Percentiles rank a stretch among this genome's conserved stretches.
phyloP scores from a whole-genome alignment of 2,113 vertebrate genomes.

The Cyanoramphus novaezelandiae region DNA sequence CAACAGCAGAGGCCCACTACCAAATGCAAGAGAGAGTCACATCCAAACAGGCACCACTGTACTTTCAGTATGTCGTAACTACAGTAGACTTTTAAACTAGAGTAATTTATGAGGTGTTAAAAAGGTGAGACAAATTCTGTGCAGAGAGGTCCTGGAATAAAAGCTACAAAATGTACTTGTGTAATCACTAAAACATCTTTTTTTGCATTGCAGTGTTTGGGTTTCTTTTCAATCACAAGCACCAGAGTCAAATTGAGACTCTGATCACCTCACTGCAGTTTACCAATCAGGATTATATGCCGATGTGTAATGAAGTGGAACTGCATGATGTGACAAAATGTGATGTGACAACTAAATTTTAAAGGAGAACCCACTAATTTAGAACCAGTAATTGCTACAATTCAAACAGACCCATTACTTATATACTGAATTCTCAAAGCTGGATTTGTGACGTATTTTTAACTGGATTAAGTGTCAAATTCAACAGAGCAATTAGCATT shows the following conservation, averaged over 20 bases:
- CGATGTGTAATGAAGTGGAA: not conserved
- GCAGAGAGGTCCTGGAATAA: not conserved
- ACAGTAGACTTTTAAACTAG: not conserved
- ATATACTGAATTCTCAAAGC: constrained; percentile 57
- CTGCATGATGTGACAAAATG: constrained; percentile 42
- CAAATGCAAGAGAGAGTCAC: not conserved
- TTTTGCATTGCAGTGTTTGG: not conserved
- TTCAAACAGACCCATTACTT: constrained; percentile 59
- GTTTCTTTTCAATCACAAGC: not conserved
- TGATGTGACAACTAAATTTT: constrained; percentile 43
- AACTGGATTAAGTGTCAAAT: constrained; percentile 63
- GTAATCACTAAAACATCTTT: not conserved
- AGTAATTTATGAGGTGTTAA: not conserved
- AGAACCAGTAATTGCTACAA: constrained; percentile 55
- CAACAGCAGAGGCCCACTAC: not conserved
- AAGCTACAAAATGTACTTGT: not conserved
- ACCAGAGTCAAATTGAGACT: not conserved
- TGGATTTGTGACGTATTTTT: constrained; percentile 66
- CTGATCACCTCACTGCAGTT: constrained; percentile 1
- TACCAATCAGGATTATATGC: constrained; percentile 2
- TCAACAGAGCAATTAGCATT: constrained; percentile 73
- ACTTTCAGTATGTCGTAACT: not conserved
- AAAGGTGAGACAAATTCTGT: not conserved
- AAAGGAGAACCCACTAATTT: constrained; percentile 60
- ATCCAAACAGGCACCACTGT: not conserved